phyloP scores from a whole-genome alignment of 2,888 invertebrate genomes.

The Callimorpha dominula region DNA sequence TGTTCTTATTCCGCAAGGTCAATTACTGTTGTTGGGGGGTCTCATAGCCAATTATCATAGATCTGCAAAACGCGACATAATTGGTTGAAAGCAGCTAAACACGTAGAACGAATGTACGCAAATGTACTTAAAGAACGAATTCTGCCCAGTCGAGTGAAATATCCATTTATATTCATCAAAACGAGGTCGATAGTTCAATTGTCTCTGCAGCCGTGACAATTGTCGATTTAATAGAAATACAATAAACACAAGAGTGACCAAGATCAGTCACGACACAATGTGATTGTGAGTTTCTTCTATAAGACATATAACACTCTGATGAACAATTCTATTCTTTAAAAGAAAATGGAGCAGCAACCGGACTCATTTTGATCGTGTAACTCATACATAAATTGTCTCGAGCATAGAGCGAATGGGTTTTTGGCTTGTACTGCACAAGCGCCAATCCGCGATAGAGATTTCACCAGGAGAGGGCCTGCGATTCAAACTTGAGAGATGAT shows the following conservation, averaged over 20 bases:
- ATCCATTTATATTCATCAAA: conserved; percentile 26
- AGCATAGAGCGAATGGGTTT: too few relatives aligned
- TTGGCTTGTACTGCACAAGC: too few relatives aligned
- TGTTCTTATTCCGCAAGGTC: too few relatives aligned
- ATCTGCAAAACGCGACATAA: neutral
- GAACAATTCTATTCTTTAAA: too few relatives aligned
- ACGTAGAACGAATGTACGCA: neutral
- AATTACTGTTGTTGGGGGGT: too few relatives aligned
- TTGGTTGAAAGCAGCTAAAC: neutral
- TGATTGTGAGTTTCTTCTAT: neutral
- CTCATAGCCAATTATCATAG: neutral
- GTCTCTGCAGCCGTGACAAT: conserved; percentile 11
- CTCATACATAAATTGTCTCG: too few relatives aligned
- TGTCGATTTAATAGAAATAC: conserved; percentile 17
- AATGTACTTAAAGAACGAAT: neutral
- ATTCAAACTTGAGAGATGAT: too few relatives aligned
- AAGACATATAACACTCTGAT: too few relatives aligned
- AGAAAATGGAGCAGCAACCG: too few relatives aligned
- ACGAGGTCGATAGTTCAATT: conserved; percentile 25
- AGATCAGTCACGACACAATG: neutral
- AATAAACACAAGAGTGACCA: conserved; percentile 10
- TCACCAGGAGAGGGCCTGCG: too few relatives aligned
- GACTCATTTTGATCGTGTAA: too few relatives aligned
- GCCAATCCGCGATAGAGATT: too few relatives aligned
- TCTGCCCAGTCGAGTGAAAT: conserved; percentile 13